Conservation (phyloP, 2,797 vertebrate species). For the Aplochiton taeniatus region DNA sequence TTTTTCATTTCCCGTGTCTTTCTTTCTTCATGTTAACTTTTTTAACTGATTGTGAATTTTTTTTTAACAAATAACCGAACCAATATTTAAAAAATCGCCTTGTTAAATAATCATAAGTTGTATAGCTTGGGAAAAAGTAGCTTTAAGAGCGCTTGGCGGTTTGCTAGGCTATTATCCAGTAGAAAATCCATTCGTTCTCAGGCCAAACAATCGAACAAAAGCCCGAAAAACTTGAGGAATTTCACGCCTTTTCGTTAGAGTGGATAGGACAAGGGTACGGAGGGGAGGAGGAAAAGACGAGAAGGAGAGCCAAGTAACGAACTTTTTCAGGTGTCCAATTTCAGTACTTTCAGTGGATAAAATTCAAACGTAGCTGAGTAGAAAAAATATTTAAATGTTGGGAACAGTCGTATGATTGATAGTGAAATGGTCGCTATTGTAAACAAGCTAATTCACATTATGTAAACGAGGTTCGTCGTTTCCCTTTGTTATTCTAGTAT, state of each 20-base stretch:
- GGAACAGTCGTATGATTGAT: background rate
- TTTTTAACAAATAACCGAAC: no score
- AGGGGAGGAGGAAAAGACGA: slow-evolving; percentile 40
- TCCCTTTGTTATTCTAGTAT: background rate
- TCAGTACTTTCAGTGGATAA: slow-evolving; percentile 26
- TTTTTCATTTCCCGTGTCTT: slow-evolving; percentile 11
- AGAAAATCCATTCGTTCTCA: background rate
- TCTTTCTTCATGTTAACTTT: slow-evolving; percentile 9
- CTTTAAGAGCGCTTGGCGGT: background rate
- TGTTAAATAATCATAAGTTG: background rate
- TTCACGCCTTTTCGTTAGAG: slow-evolving; percentile 41
- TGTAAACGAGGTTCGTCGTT: no score
- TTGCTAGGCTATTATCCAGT: background rate
- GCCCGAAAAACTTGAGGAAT: slow-evolving; percentile 39
- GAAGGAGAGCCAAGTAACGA: slow-evolving; percentile 14
- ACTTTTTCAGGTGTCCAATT: slow-evolving; percentile 49
- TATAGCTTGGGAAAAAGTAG: background rate
- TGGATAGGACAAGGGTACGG: slow-evolving; percentile 12
- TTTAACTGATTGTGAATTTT: background rate
- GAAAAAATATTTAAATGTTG: background rate
- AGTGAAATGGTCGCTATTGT: background rate
- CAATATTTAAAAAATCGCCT: no score
- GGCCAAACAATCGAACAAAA: slow-evolving; percentile 5
- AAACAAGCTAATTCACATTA: no score
- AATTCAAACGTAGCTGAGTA: background rate